Base-by-base conservation (phyloP, 2,113 vertebrate species). In the Ariopsis seemanni region DNA sequence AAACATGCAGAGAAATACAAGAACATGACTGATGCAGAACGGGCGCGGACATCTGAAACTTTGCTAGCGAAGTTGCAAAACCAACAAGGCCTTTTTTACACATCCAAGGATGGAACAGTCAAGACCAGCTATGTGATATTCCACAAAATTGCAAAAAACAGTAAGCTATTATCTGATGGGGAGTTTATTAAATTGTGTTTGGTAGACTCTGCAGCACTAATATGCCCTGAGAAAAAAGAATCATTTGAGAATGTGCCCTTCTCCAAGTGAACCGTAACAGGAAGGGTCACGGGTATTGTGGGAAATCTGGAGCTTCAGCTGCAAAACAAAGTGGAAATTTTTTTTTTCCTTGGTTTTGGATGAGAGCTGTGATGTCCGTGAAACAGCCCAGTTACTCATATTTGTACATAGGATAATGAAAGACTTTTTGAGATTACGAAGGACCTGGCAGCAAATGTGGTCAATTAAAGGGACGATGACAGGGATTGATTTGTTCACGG, bases 301-400 rank as follows among this genome's bases (percentile, higher is more conserved):
- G 42, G 42, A 42, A 42, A 42, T 42, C 42, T 42, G 42, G 42
- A 42, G 42, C 42, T 42, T 87, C 86, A 91, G 72, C 82, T 90
- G 42, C 14, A 88, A 75, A 78, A 48, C 0, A 57, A 67, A 87
- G 84, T 1, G 8, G 83, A 6, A 1, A 90, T 62, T 42, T 81
- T 60, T 62, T 60, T 89, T 91, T 88, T 87, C 77, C 7, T 71
- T 88, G 86, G 67, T 84, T 87, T 7, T 90, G 82, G 90, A 88
- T 0, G 84, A 89, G 86, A 83, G 63, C 27, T 85, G 78, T 69
- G 18, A 85, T 50, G 14, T 83, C 10, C 55, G 27, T 25, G 55
- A 83, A 2, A 79, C 34, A 53, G 53, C n/a, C 75, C 63, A 88
- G 63, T 84, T 82, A 74, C 27, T 81, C 1, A 17, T 82, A 9